Conservation (phyloP, 2,888 invertebrate genomes). For the Hirtodrosophila cameraria region DNA sequence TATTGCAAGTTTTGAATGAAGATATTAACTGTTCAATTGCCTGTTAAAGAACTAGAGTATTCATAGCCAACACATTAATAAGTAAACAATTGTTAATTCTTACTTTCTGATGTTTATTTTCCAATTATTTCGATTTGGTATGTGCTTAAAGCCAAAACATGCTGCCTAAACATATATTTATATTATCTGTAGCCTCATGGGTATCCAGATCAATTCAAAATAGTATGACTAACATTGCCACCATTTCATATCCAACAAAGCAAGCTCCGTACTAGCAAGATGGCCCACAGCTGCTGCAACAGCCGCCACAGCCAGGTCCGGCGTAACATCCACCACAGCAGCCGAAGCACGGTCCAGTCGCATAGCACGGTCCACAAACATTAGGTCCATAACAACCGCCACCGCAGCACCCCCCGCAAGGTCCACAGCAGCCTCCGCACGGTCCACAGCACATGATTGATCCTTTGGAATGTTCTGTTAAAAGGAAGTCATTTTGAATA, state of each 20-base stretch:
- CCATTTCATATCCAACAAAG: too few relatives aligned
- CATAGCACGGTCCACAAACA: conserved; percentile 43
- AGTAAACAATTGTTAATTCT: not conserved
- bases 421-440: conserved; percentile 22
- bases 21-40: too few relatives aligned
- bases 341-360: conserved; percentile 40
- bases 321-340: conserved; percentile 40
- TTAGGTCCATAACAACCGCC: conserved; percentile 47
- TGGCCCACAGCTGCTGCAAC: conserved; percentile 41
- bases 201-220: not conserved
- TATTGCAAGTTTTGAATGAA: too few relatives aligned
- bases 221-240: too few relatives aligned
- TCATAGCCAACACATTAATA: too few relatives aligned
- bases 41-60: too few relatives aligned
- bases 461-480: conserved; percentile 1
- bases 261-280: conserved; percentile 19
- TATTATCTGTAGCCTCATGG: not conserved
- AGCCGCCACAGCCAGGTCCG: conserved; percentile 37
- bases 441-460: conserved; percentile 54
- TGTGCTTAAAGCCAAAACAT: not conserved
- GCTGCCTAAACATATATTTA: not conserved
- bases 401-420: conserved; percentile 26
- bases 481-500: not conserved
- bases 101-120: not conserved
- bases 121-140: not conserved